Evolutionary conservation across 2,113 vertebrate species (phyloP), one percentile per base, ranked within the genome.

Genomic region (Dissostichus mawsoni): DNA sequence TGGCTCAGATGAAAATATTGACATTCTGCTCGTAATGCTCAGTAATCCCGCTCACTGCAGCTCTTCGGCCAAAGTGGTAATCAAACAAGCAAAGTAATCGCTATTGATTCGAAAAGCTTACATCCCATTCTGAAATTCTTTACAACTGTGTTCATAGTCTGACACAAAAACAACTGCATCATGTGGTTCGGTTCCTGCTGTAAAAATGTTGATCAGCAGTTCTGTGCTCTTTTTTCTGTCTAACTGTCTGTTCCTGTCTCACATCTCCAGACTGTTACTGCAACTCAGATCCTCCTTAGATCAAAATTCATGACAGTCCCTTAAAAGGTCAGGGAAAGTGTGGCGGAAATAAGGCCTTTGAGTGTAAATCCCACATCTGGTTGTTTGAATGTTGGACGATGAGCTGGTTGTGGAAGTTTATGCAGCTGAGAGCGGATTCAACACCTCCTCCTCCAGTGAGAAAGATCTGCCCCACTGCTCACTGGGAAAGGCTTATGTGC

Each of bases 341-440:
- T 56, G 36, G 25, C 14, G 76, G 53, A 82, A 90, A 70, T 56
- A 76, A 51, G 68, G 48, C 20, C 61, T 83, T 81, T 69, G 72
- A 84, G 83, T 50, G 67, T 81, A 61, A 86, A 88, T 85, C 69
- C 72, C 85, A 89, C 90, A 91, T 93, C 88, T 92, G 92, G 74
- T 74, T 90, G 88, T 89, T 86, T 86, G 72, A 84, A 80, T 74
- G 80, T 82, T 78, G 85, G 88, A 86, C 18, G 73, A 74, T 73
- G 61, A 78, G 78, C 81, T 74, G 78, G 89, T 79, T 78, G 64
- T 92, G 89, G 82, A 90, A 87, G 91, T 94, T 94, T 92, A 86
- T 50, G 90, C 92, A 93, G 94, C 94, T 94, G 89, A 94, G 88
- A 16, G 5, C 62, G 51, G 63, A 44, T 41, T 78, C 59, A 48